Percentiles rank a stretch among this genome's conserved stretches.
These are phyloP conservation scores for Eremophila alpestris DNA, from an alignment of 2,797 vertebrate genomes.

Conservation along the genomic window DNA sequence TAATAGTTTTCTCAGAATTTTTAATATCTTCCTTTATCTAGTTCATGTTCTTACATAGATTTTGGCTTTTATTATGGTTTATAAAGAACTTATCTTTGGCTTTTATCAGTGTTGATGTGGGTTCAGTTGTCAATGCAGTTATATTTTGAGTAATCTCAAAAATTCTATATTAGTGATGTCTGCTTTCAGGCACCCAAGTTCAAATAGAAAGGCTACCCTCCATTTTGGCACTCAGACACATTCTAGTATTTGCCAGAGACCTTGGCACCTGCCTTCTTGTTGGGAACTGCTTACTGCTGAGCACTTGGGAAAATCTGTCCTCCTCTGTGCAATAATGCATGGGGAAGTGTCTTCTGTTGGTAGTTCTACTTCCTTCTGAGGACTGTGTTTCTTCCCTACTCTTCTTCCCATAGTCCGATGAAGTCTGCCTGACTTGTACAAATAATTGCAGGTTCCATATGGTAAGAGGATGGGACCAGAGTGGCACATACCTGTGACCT, in stretches of 20 bases:
- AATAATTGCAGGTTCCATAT: background rate
- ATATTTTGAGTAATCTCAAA: background rate
- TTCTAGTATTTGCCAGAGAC: background rate
- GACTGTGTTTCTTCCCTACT: background rate
- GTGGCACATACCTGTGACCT: background rate
- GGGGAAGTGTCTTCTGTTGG: background rate
- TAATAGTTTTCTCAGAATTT: background rate
- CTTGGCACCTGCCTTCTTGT: background rate
- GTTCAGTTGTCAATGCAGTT: background rate
- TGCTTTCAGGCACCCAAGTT: background rate
- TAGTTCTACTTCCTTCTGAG: background rate
- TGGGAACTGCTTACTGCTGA: background rate
- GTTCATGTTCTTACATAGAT: background rate
- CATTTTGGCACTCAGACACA: background rate
- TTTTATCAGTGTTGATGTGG: background rate
- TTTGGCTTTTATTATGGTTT: background rate
- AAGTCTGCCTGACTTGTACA: background rate
- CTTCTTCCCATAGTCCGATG: background rate
- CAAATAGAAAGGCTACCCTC: background rate
- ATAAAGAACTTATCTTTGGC: background rate
- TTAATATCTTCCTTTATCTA: background rate
- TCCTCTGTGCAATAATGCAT: fast-evolving
- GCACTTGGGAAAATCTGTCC: background rate
- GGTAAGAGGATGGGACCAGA: background rate
- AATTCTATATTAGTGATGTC: fast-evolving